Base-by-base conservation (phyloP, 1,140 invertebrate genomes). In the Rhagoletis zephyria region DNA sequence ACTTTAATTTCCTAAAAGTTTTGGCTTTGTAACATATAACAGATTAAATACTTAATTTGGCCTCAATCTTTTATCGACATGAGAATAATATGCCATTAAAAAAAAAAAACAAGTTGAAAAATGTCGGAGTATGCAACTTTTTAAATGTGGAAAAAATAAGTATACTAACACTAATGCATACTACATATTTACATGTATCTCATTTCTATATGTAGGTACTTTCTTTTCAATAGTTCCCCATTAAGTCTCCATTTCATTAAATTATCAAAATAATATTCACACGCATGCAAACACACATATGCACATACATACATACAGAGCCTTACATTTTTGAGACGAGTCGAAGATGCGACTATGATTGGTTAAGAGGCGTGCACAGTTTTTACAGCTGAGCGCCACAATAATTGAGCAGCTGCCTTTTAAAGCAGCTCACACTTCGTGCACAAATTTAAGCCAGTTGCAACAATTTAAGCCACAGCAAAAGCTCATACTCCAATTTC, bases 361-460 rank as follows among this genome's bases (percentile, higher is more conserved):
- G 74, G 74, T 56, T 81, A 56, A 81, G 56, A 81, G 51, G 74
- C 74, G 74, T 81, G 7, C 48, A 81, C 74, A 19, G 74, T 59
- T 12, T 30, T 51, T 6, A 19, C 1, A 51, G 48, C n/a, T 56
- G 48, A 81, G 6, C 74, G 74, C 16, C 16, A 10, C 2, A 81
- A 19, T 3, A 7, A n/a, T 16, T n/a, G 48, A 81, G 51, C 19
- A 81, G n/a, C n/a, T 19, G 30, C 74, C 45, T 56, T 56, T 81
- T 48, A 74, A 74, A 5, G 16, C 42, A n/a, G 42, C 42, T 14
- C 67, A 74, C 67, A 74, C 42, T 74, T 48, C 12, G 0, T 14
- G n/a, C 7, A 45, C 42, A 48, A 12, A 45, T 74, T 74, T 16
- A 16, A 74, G 45, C 45, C 74, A 12, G 51, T 5, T 81, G 7